A percentile compares a stretch with the other conserved stretches of the same genome.
phyloP scores from a whole-genome alignment of 1,140 invertebrate genomes.

The Drosophila baimaii region DNA sequence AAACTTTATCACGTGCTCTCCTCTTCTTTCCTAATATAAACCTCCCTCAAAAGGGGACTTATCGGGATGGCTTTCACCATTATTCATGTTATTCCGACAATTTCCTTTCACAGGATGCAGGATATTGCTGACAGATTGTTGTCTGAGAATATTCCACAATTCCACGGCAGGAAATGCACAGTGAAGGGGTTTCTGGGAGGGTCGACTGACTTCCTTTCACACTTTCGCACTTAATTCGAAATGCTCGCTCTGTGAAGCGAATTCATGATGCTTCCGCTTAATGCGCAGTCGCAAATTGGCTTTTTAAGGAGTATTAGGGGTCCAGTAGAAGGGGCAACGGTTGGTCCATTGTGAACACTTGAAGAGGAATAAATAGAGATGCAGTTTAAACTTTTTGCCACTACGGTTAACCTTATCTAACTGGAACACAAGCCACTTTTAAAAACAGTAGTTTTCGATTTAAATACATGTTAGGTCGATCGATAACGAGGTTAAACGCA shows the following conservation, averaged over 20 bases:
- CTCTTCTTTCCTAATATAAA: background rate
- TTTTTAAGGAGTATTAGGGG: background rate
- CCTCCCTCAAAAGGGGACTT: background rate
- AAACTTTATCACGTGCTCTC: background rate
- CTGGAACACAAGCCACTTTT: background rate
- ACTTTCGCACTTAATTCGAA: conserved; percentile 52
- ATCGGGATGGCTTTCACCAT: background rate
- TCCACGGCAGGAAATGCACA: conserved; percentile 44
- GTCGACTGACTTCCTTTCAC: conserved; percentile 33
- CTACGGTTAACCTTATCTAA: background rate
- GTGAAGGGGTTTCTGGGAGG: conserved; percentile 11
- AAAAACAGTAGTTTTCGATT: no score
- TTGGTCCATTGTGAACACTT: conserved; percentile 2
- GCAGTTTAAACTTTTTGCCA: background rate
- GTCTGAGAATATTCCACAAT: conserved; percentile 37
- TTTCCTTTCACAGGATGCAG: conserved; percentile 56
- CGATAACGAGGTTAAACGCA: no score
- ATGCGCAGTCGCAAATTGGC: conserved; percentile 55
- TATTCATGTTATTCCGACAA: conserved; percentile 20
- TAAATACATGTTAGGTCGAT: no score
- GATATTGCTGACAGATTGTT: conserved; percentile 67
- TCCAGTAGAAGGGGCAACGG: background rate
- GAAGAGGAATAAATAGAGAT: conserved; percentile 1
- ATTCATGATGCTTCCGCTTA: conserved; percentile 53
- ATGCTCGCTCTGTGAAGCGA: conserved; percentile 39